Percentiles rank a stretch among this genome's conserved stretches.
Evolutionary conservation across 2,113 vertebrate species (phyloP).

Genomic region (Poecile atricapillus): DNA sequence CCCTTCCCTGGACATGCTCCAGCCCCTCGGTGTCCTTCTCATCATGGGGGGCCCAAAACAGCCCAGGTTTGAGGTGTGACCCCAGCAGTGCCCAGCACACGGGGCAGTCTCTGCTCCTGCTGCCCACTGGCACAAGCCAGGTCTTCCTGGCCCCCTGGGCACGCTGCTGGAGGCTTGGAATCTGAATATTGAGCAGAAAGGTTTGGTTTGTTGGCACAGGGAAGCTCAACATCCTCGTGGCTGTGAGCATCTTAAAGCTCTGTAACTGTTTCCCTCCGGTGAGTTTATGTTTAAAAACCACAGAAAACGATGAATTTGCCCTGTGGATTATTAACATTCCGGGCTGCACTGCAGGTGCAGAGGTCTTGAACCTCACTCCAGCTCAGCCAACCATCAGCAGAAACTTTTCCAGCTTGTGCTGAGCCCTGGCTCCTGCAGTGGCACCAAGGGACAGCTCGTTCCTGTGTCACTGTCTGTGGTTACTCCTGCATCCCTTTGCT

Average conservation of each 20-base stretch:
- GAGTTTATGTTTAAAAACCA: not conserved
- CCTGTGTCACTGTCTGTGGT: rapidly evolving
- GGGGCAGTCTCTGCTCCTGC: not conserved
- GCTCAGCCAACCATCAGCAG: not conserved
- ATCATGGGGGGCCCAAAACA: not conserved
- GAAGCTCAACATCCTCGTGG: not conserved
- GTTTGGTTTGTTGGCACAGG: rapidly evolving
- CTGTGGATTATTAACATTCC: not conserved
- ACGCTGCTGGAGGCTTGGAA: not conserved
- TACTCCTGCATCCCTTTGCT: not conserved
- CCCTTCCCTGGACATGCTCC: not conserved
- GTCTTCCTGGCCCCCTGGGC: not conserved
- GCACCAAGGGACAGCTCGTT: not conserved
- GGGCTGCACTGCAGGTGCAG: not conserved
- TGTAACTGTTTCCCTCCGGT: not conserved
- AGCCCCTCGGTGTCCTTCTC: not conserved
- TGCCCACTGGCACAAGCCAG: not conserved
- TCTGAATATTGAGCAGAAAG: not conserved
- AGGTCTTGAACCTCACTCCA: not conserved
- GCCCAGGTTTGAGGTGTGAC: not conserved
- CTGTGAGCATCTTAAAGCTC: not conserved
- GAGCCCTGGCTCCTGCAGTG: rapidly evolving
- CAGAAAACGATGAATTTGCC: not conserved
- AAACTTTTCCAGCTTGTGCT: not conserved
- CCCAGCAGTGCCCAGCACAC: not conserved